Conservation (phyloP, 2,888 invertebrate genomes). For the Lasioglossum marginatum region DNA sequence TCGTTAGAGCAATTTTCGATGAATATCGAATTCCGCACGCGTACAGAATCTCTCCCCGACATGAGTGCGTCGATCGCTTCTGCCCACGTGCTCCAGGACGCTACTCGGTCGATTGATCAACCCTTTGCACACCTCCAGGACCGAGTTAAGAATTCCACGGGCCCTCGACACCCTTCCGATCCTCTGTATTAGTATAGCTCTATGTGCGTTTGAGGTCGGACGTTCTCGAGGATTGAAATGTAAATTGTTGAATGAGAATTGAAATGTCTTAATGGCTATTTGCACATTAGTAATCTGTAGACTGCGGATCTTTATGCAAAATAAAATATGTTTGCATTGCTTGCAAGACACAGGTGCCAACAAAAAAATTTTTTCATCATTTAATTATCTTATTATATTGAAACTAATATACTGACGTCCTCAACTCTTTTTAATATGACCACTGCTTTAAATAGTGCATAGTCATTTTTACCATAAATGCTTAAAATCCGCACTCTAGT, state of each 20-base stretch:
- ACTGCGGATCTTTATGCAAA: no score
- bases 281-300: no score
- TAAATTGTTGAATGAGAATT: background rate
- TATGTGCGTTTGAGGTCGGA: background rate
- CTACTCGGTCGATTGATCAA: background rate
- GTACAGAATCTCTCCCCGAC: background rate
- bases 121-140: background rate
- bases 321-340: no score
- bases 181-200: background rate
- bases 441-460: no score
- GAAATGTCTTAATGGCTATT: background rate
- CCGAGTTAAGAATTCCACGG: background rate
- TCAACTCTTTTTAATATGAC: no score
- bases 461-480: no score
- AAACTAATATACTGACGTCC: no score
- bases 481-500: no score
- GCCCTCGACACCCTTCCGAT: background rate
- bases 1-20: conserved; percentile 11
- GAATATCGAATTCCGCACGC: conserved; percentile 4
- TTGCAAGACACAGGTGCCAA: no score
- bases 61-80: background rate
- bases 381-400: no score
- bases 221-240: background rate
- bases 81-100: background rate
- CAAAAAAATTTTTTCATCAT: no score